A percentile compares a stretch with the other conserved stretches of the same genome.
Evolutionary conservation across 1,140 invertebrate genomes (phyloP).

Genomic region (Bombus haemorrhoidalis): DNA sequence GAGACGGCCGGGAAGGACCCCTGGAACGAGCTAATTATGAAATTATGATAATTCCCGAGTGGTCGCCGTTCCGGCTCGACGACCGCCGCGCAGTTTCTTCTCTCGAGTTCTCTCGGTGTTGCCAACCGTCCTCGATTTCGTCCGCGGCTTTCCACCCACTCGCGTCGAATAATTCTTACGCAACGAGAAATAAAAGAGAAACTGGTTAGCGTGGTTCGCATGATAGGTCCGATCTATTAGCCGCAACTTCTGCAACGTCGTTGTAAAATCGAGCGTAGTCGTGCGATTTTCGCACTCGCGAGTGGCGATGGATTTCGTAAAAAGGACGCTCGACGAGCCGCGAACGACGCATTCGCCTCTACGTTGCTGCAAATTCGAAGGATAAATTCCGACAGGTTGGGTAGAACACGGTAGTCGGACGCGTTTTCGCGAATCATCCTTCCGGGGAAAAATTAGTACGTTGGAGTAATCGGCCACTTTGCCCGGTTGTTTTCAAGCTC

Average conservation of each 20-base stretch:
- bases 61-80: constrained; percentile 61
- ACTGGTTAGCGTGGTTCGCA: neutral
- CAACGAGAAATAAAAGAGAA: neutral
- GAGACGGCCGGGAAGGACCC: constrained; percentile 66
- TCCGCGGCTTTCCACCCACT: neutral
- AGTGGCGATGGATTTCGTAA: no score
- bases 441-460: constrained; percentile 43
- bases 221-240: neutral
- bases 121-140: constrained; percentile 18
- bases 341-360: no score
- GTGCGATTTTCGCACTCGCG: no score
- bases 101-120: neutral
- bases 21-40: constrained; percentile 71
- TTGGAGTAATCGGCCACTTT: constrained; percentile 50
- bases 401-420: no score
- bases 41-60: constrained; percentile 69
- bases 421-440: constrained; percentile 32
- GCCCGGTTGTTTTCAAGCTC: constrained; percentile 44
- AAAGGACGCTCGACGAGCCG: no score
- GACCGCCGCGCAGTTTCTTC: constrained; percentile 30
- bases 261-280: no score
- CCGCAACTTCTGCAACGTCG: no score
- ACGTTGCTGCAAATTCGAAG: no score
- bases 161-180: neutral
- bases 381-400: no score